Evolutionary conservation across 2,113 vertebrate genomes (phyloP).

Genomic region (Heliornis fulica): DNA sequence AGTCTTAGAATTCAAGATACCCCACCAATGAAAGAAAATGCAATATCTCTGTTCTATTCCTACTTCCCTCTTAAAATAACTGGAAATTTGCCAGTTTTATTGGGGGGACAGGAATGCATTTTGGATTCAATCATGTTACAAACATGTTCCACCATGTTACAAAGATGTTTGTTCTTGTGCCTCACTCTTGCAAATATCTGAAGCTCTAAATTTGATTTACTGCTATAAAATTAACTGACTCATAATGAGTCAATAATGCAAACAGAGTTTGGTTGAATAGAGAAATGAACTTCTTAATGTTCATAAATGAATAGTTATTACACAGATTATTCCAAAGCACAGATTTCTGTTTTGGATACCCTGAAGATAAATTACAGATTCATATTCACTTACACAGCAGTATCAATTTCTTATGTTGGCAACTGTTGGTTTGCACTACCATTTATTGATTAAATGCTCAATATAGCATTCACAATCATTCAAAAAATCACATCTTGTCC

Average conservation of each 20-base stretch:
- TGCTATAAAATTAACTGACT: not conserved
- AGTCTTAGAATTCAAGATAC: not conserved
- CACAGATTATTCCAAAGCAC: not conserved
- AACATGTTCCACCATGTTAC: not conserved
- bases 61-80: not conserved
- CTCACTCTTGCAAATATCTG: not conserved
- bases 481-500: not conserved
- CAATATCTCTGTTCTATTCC: not conserved
- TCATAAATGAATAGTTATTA: not conserved
- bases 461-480: not conserved
- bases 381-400: not conserved
- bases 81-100: not conserved
- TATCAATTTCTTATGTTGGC: fast-evolving
- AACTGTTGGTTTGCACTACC: not conserved
- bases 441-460: not conserved
- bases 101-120: not conserved
- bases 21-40: not conserved
- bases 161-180: not conserved
- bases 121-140: not conserved
- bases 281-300: not conserved
- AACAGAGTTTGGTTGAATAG: not conserved
- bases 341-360: not conserved
- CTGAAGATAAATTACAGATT: not conserved
- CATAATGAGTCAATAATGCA: not conserved
- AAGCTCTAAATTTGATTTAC: not conserved